Conservation (phyloP, 2,797 vertebrate species). For the Microhierax caerulescens region DNA sequence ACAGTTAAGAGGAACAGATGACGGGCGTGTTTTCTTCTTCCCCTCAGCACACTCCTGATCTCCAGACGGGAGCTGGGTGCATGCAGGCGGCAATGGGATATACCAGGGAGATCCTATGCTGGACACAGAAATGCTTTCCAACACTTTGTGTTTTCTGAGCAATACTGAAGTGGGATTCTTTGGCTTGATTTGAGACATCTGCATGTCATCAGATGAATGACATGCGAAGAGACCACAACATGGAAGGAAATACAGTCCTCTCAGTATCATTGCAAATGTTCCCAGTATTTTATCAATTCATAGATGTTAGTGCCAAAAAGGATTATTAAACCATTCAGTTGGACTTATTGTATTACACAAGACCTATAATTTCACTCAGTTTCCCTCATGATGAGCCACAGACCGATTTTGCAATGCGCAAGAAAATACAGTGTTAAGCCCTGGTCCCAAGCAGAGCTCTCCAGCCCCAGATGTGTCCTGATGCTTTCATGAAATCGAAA, state of each 20-base stretch:
- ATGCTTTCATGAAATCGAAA: neutral
- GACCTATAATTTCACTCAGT: neutral
- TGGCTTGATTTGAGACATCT: neutral
- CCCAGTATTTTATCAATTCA: neutral
- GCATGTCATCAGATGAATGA: neutral
- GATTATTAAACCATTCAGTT: neutral
- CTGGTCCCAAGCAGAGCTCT: neutral
- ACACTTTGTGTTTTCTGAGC: neutral
- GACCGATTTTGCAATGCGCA: neutral
- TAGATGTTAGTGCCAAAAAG: neutral
- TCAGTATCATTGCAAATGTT: neutral
- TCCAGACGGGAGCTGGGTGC: neutral
- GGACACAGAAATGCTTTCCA: neutral
- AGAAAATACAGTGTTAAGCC: neutral
- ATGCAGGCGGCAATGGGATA: neutral
- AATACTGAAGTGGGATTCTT: neutral
- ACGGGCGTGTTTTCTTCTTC: neutral
- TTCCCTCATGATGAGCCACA: neutral
- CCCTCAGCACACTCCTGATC: neutral
- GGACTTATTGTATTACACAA: neutral
- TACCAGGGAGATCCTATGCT: neutral
- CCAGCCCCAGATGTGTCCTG: neutral
- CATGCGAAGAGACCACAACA: neutral
- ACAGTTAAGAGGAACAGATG: neutral
- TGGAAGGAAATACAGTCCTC: neutral